These are phyloP conservation scores for Synaphobranchus kaupii DNA, from an alignment of 2,797 vertebrate species.

Conservation along the genomic window DNA sequence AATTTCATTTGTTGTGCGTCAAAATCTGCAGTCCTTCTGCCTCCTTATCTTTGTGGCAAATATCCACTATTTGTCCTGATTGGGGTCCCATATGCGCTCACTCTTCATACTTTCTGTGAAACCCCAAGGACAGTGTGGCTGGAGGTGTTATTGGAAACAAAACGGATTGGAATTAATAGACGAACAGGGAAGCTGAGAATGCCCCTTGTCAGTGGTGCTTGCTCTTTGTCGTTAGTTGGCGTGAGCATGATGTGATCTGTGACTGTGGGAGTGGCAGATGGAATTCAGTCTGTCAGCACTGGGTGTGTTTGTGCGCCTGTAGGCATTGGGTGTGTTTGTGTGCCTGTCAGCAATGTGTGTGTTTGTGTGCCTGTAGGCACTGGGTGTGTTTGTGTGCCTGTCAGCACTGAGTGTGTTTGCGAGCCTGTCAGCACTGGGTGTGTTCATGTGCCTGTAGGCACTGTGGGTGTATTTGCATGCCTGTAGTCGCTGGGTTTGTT, in stretches of 20 bases:
- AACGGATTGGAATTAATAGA: background rate
- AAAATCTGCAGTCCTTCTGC: background rate
- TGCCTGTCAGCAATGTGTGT: too few relatives aligned
- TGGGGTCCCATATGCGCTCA: conserved; percentile 1
- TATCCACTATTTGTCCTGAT: background rate
- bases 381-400: too few relatives aligned
- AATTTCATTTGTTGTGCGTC: background rate
- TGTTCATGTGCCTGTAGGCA: too few relatives aligned
- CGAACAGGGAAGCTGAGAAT: background rate
- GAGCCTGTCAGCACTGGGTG: too few relatives aligned
- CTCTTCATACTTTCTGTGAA: background rate
- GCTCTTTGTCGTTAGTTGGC: background rate
- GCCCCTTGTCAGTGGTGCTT: background rate
- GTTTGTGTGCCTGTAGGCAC: too few relatives aligned
- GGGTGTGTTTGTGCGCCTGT: background rate
- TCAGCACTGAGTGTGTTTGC: too few relatives aligned
- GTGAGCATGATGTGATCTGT: background rate
- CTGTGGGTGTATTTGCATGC: too few relatives aligned
- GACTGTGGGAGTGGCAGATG: background rate
- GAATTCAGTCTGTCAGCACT: background rate
- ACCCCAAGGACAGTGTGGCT: background rate
- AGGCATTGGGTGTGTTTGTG: too few relatives aligned
- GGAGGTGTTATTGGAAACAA: conserved; percentile 5
- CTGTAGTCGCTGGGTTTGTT: too few relatives aligned
- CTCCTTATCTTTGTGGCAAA: background rate